These are phyloP conservation scores for Peromyscus californicus DNA, from an alignment of 2,113 vertebrate genomes.

Conservation along the genomic window DNA sequence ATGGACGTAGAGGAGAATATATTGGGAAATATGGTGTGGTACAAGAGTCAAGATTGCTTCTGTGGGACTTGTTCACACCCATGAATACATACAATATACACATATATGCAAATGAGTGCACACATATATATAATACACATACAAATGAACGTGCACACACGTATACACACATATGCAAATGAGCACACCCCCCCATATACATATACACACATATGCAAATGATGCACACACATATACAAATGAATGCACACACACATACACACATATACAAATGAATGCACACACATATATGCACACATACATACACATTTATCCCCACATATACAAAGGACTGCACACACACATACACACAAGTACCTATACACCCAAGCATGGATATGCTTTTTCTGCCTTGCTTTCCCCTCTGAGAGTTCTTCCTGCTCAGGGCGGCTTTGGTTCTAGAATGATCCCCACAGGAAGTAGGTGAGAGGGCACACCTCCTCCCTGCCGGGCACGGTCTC, in stretches of 20 bases:
- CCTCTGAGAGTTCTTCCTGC: not conserved
- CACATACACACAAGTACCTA: not conserved
- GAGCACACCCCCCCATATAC: too few species aligned
- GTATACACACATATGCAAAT: too few species aligned
- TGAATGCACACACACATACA: too few species aligned
- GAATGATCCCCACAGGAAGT: not conserved
- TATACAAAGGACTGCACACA: too few species aligned
- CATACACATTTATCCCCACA: not conserved
- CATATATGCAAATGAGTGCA: fast-evolving
- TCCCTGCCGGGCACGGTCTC: not conserved
- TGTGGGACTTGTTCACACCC: not conserved
- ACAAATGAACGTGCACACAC: too few species aligned
- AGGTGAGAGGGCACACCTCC: not conserved
- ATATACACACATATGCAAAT: too few species aligned
- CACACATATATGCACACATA: not conserved
- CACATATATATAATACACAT: not conserved
- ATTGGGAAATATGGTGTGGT: not conserved
- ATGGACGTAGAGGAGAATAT: not conserved
- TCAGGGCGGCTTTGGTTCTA: slow-evolving; percentile 1
- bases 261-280: not conserved
- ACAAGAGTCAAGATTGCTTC: not conserved
- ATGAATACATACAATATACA: not conserved
- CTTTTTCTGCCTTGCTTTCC: not conserved
- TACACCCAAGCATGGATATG: too few species aligned
- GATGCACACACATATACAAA: not conserved